Evolutionary conservation across 1,140 invertebrate species (phyloP), one percentile per base, ranked within the genome.

Genomic region (Euura lappo): DNA sequence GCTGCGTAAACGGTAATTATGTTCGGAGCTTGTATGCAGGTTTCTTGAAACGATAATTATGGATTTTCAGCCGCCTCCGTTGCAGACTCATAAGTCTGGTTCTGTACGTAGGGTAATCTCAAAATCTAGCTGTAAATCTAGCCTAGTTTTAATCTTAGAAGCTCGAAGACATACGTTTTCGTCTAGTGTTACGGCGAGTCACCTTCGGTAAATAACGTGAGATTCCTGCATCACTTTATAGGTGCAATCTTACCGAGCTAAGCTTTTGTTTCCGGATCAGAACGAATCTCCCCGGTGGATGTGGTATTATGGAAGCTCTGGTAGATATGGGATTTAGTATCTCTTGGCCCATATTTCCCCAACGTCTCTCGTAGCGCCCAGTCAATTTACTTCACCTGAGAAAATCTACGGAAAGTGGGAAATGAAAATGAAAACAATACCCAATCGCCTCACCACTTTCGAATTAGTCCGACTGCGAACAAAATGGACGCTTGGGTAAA

Each of bases 341-440:
- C 28, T 28, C 28, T 28, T 28, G 28, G 28, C 28, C 1, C 28
- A 28, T n/a, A n/a, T n/a, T n/a, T n/a, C n/a, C n/a, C n/a, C n/a
- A n/a, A n/a, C n/a, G n/a, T n/a, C n/a, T n/a, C n/a, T n/a, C 28
- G 28, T 28, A n/a, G 3, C 51, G 51, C 6, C 51, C 6, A 6
- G 51, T 60, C 13, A 60, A 60, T 60, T 60, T 6, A 60, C 13
- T 60, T 6, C 51, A n/a, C 3, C 13, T 60, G 6, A 6, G 51
- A 28, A 28, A 28, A 28, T 28, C 0, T 28, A 28, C 28, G 28
- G 51, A 60, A 6, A 60, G 51, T 11, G 3, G 51, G 51, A 60
- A 60, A 60, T 11, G 51, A n/a, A 60, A 60, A 60, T 60, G 51
- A 60, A 60, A 60, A 60, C 51, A 60, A 60, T 60, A 6, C 51